A percentile compares a stretch with the other conserved stretches of the same genome.
Evolutionary conservation across 2,797 vertebrate species (phyloP).

Genomic region (Odontamblyopus rebecca): DNA sequence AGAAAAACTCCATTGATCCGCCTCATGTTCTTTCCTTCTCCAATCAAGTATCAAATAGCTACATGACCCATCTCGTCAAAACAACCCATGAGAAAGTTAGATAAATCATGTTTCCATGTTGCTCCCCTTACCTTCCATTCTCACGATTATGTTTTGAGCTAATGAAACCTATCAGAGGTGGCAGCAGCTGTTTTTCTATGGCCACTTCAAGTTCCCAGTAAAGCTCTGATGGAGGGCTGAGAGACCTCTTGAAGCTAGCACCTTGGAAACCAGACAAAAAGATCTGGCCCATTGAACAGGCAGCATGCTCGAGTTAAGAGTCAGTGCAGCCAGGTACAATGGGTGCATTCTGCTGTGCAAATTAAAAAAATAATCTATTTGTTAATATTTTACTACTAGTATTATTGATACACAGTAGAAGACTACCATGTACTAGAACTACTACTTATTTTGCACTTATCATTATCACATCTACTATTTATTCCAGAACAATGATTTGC

Average conservation of each 20-base stretch:
- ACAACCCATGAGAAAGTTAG: background rate
- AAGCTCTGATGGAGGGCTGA: constrained; percentile 46
- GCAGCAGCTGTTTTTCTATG: constrained; percentile 29
- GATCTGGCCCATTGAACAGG: constrained; percentile 31
- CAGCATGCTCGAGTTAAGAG: constrained; percentile 32
- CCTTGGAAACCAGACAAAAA: constrained; percentile 77
- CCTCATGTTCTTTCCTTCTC: constrained; percentile 13
- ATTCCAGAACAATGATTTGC: too few relatives aligned
- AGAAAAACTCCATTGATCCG: constrained; percentile 24
- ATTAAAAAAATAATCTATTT: background rate
- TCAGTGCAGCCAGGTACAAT: constrained; percentile 51
- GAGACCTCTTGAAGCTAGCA: constrained; percentile 59
- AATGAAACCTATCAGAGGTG: constrained; percentile 20
- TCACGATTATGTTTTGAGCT: constrained; percentile 2
- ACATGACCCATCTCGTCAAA: background rate
- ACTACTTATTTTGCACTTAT: too few relatives aligned
- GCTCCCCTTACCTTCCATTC: constrained; percentile 61
- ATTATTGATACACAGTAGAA: background rate
- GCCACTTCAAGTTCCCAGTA: constrained; percentile 38
- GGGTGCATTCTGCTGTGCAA: constrained; percentile 23
- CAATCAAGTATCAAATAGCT: constrained; percentile 6
- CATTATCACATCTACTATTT: too few relatives aligned
- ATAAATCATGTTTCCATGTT: background rate
- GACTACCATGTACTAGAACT: background rate
- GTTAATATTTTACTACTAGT: background rate